A percentile compares a stretch with the other conserved stretches of the same genome.
Evolutionary conservation across 2,888 invertebrate genomes (phyloP).

Genomic region (Pollenia amentaria): DNA sequence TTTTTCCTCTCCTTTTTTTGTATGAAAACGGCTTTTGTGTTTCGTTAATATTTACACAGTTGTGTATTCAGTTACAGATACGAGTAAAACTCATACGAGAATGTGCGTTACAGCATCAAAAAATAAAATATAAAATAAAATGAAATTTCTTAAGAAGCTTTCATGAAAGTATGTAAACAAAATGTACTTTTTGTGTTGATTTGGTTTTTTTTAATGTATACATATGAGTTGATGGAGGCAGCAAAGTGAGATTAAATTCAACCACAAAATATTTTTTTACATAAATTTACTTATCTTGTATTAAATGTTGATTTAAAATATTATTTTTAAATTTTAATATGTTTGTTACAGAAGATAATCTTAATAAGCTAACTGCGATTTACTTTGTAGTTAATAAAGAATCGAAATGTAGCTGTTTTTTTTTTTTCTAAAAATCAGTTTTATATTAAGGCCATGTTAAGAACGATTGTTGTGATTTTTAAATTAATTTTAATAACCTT

Average conservation of each 20-base stretch:
- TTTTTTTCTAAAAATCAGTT: no score
- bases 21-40: background rate
- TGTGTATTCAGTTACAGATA: slow-evolving; percentile 1
- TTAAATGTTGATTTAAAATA: background rate
- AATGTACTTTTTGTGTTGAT: background rate
- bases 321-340: background rate
- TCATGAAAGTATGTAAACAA: background rate
- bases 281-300: background rate
- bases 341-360: no score
- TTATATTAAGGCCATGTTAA: no score
- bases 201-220: background rate
- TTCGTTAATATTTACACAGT: background rate
- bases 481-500: no score
- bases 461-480: no score
- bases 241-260: background rate
- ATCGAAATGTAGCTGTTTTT: no score
- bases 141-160: slow-evolving; percentile 16
- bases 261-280: background rate
- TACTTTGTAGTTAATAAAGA: no score
- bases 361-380: no score
- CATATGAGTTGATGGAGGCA: background rate
- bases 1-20: background rate
- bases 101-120: background rate
- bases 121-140: background rate
- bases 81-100: background rate